phyloP scores from a whole-genome alignment of 1,140 invertebrate genomes.

The Marisa cornuarietis region DNA sequence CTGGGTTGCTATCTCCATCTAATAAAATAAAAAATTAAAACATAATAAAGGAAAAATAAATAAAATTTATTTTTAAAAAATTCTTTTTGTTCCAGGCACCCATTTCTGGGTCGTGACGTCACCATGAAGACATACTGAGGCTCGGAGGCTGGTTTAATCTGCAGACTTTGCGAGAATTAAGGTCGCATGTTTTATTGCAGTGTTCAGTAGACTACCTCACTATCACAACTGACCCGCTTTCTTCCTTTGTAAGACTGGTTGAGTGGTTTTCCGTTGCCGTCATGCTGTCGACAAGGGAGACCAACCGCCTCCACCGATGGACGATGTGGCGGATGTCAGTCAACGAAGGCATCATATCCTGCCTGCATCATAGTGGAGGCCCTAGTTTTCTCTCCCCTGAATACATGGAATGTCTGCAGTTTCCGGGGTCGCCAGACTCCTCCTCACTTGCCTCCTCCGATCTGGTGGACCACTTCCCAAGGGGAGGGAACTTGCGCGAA shows the following conservation, averaged over 20 bases:
- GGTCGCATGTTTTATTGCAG: not conserved
- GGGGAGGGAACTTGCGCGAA: conserved; percentile 12
- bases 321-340: conserved; percentile 24
- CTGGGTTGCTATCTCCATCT: no score
- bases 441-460: not conserved
- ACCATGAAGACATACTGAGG: not conserved
- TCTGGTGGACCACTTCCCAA: conserved; percentile 2
- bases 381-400: not conserved
- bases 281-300: not conserved
- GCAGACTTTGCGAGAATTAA: not conserved
- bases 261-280: not conserved
- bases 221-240: not conserved
- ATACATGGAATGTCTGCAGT: not conserved
- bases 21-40: no score
- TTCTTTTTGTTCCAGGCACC: no score
- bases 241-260: not conserved
- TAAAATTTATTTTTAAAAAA: no score
- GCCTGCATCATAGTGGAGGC: not conserved
- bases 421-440: no score
- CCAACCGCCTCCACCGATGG: conserved; percentile 23
- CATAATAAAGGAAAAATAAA: no score
- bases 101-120: no score
- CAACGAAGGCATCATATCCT: conserved; percentile 21
- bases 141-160: not conserved
- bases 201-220: no score